Percentiles rank a stretch among this genome's conserved stretches.
Conservation (phyloP, 2,888 invertebrate genomes). For the Cosmia pyralina region DNA sequence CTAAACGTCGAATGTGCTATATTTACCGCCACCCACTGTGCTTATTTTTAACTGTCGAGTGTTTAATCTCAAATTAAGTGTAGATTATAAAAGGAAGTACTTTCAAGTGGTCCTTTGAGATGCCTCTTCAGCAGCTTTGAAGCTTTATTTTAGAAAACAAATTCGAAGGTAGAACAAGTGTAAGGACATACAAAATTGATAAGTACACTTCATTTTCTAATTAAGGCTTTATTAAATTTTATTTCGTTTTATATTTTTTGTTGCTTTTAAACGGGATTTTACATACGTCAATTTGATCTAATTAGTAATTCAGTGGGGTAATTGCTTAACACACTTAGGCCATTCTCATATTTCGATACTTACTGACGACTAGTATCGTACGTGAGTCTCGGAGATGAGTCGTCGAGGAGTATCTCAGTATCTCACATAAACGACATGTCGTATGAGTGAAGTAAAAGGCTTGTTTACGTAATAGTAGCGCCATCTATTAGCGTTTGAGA, state of each 20-base stretch:
- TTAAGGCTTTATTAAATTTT: neutral
- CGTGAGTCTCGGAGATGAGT: too few species aligned
- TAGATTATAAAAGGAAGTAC: conserved; percentile 31
- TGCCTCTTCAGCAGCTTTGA: conserved; percentile 9
- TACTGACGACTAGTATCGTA: too few species aligned
- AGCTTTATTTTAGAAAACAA: conserved; percentile 31
- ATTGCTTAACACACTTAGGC: too few species aligned
- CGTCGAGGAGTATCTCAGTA: too few species aligned
- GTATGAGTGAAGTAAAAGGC: too few species aligned
- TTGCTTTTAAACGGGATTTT: neutral
- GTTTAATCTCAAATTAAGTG: conserved; percentile 24
- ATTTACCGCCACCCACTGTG: neutral
- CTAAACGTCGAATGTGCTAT: neutral
- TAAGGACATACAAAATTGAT: conserved; percentile 17
- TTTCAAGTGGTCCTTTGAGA: conserved; percentile 14
- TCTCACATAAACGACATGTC: too few species aligned
- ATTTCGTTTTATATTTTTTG: neutral
- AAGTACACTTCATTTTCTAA: conserved; percentile 30
- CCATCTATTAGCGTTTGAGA: too few species aligned
- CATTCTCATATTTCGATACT: too few species aligned
- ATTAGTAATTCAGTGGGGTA: too few species aligned
- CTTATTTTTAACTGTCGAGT: conserved; percentile 33
- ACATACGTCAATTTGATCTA: too few species aligned
- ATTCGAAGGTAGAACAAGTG: conserved; percentile 1
- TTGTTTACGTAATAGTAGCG: too few species aligned